Evolutionary conservation across 2,113 vertebrate species (phyloP).

Genomic region (Hirundichthys speculiger): DNA sequence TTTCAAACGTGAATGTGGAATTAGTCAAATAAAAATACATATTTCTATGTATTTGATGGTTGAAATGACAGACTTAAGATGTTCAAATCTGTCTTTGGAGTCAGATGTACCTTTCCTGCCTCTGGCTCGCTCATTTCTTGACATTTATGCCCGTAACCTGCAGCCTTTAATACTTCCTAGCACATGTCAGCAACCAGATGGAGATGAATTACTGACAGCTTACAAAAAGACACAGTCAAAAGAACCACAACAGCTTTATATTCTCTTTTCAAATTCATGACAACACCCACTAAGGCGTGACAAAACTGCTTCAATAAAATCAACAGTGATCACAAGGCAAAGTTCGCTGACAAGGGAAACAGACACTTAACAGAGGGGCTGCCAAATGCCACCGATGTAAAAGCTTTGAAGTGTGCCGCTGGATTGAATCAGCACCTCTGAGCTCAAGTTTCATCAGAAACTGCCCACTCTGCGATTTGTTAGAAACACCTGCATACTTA

Average conservation of each 20-base stretch:
- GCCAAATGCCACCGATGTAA: constrained; percentile 12
- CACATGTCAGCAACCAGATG: too few relatives aligned
- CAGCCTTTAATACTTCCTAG: too few relatives aligned
- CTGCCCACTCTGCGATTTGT: background rate
- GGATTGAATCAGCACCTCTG: constrained; percentile 40
- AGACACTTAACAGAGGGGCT: constrained; percentile 20
- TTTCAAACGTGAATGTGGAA: too few relatives aligned
- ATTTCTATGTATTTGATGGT: too few relatives aligned
- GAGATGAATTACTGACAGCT: too few relatives aligned
- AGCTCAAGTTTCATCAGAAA: constrained; percentile 19
- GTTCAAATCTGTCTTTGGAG: too few relatives aligned
- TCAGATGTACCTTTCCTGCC: too few relatives aligned
- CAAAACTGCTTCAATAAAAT: constrained; percentile 1
- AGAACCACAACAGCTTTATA: background rate
- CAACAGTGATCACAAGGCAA: constrained; percentile 9
- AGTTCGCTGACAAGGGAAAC: constrained; percentile 4
- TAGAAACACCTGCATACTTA: constrained; percentile 3
- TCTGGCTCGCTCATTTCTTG: too few relatives aligned
- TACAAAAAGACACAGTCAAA: too few relatives aligned
- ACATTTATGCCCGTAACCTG: too few relatives aligned
- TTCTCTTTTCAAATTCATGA: background rate
- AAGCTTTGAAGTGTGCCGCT: constrained; percentile 26
- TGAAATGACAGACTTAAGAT: too few relatives aligned
- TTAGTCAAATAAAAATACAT: too few relatives aligned
- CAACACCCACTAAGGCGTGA: constrained; percentile 4